A percentile compares a stretch with the other conserved stretches of the same genome.
Conservation (phyloP, 2,797 vertebrate species). For the Halcyon smyrnensis region DNA sequence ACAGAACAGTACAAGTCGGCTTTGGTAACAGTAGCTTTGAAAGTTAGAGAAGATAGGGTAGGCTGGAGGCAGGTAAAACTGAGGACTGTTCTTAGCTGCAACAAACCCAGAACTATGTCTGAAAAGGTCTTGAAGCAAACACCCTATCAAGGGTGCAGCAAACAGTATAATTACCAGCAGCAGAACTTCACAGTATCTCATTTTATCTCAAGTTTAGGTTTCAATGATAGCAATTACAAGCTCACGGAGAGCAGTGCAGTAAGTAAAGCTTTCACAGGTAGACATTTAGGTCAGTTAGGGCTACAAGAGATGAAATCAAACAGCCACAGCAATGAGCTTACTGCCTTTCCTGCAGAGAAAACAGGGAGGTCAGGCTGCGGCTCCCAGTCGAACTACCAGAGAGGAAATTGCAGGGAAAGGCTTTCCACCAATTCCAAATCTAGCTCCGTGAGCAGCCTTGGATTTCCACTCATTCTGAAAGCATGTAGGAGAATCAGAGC, state of each 20-base stretch:
- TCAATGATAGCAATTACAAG: background rate
- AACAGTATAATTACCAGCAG: background rate
- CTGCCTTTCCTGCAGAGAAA: background rate
- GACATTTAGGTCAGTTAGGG: background rate
- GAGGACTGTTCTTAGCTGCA: background rate
- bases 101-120: background rate
- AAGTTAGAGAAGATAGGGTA: background rate
- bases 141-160: background rate
- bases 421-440: background rate
- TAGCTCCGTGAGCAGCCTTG: background rate
- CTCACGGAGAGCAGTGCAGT: background rate
- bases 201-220: background rate
- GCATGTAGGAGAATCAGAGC: fast-evolving
- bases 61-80: background rate
- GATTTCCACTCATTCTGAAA: background rate
- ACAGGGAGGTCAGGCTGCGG: background rate
- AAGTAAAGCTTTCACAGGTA: background rate
- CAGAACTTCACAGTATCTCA: background rate
- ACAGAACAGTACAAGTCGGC: background rate
- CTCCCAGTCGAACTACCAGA: background rate
- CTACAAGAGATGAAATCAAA: background rate
- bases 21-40: background rate
- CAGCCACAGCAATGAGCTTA: background rate
- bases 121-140: background rate
- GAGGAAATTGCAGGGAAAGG: background rate